Evolutionary conservation across 2,888 invertebrate genomes (phyloP), one percentile per base, ranked within the genome.

Genomic region (Apodemia mormo): DNA sequence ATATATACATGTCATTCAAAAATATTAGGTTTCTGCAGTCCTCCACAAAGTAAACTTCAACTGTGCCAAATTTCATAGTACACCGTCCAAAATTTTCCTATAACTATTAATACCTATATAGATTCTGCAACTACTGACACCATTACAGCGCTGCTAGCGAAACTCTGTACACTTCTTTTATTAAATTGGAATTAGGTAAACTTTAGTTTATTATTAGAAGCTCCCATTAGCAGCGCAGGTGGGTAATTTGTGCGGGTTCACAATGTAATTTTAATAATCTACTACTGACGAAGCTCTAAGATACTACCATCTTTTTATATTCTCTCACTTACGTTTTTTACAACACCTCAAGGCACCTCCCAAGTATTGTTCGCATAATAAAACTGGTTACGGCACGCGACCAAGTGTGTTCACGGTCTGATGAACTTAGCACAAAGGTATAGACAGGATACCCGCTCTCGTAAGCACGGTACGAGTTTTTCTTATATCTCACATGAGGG

Each of bases 351-450:
- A 30, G 61, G 61, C 9, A 5, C 14, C 43, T 12, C 12, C 22
- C 22, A 54, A 43, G 64, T 65, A 54, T 65, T 65, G 54, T 68
- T 68, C 49, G 43, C 37, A 22, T 37, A 37, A 52, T 68, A 29
- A 12, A 65, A 58, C 45, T 45, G 68, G 40, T 37, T 68, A 43
- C 9, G 33, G 65, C 69, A 69, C 69, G 69, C 69, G 68, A 69
- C 68, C 68, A 37, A 52, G 37, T 52, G 68, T 61, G 52, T 33
- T 68, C 65, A 65, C 33, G 68, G 52, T 40, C 65, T 40, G 54
- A 14, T 68, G 54, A 61, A 61, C 61, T 61, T 61, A 33, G 61
- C 61, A 61, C 61, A 61, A 61, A 61, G 61, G 61, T 33, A 37
- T 1, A 40, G 40, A 52, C 68, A 68, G 68, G 69, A 69, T 52